Evolutionary conservation across 2,888 invertebrate species (phyloP), one percentile per base, ranked within the genome.

Genomic region (Craniophora ligustri): DNA sequence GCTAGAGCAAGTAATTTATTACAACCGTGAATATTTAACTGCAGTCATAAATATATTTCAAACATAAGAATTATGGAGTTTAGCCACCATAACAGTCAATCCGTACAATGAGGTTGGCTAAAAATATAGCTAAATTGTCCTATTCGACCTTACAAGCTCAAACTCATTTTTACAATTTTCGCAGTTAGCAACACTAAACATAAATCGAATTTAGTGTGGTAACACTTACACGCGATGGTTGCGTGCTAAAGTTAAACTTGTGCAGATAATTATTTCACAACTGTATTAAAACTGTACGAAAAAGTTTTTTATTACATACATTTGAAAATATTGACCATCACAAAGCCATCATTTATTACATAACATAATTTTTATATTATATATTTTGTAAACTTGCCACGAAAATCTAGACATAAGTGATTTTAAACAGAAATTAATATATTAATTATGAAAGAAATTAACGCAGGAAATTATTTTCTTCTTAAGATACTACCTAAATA

Each of bases 201-300:
- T 65, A 59, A 68, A 59, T 54, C 42, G 11, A 28, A 19, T 68
- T 56, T 63, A 46, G 57, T 68, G 59, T 42, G 44, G 59, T 39
- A 63, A 58, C 48, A 58, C 58, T 5, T 26, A 34, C 73, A 72
- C 72, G 73, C 73, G 36, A 71, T 36, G 45, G 35, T 72, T 58
- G 70, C 72, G 58, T 72, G 72, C 41, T 36, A 51, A 49, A 58
- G 39, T 50, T 46, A 58, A 41, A 58, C 59, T 72, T 49, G 13
- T 49, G 44, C 57, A 46, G 41, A 67, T 58, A 61, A 58, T 50
- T 51, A 63, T 55, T 67, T 34, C 41, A 47, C 26, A 32, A 38
- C 13, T 18, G 21, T 23, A 38, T 19, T 23, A 3, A 38, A 5
- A 21, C 2, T 38, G 14, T 36, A 8, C 18, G 6, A 16, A 23